Percentiles rank a stretch among this genome's conserved stretches.
Conservation (phyloP, 1,140 invertebrate species). For the Drosophila subobscura region DNA sequence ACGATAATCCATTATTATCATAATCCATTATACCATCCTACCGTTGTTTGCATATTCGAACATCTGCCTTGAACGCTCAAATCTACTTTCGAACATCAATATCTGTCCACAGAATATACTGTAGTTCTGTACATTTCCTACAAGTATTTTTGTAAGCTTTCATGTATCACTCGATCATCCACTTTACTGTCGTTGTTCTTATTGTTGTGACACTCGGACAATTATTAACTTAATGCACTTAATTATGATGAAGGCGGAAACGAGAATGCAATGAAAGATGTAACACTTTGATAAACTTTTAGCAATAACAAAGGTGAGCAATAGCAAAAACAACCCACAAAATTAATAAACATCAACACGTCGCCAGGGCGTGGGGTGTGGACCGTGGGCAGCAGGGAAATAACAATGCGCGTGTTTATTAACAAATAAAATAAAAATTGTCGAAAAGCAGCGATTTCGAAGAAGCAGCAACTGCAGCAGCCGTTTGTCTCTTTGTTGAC, state of each 20-base stretch:
- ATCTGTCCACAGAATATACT: not conserved
- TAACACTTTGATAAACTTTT: constrained; percentile 39
- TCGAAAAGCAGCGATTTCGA: constrained; percentile 35
- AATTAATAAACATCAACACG: constrained; percentile 47
- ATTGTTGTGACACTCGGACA: constrained; percentile 56
- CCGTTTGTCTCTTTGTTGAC: not conserved
- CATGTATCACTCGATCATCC: constrained; percentile 26
- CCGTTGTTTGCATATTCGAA: no score
- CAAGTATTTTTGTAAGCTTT: not conserved
- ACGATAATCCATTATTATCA: no score
- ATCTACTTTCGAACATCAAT: no score
- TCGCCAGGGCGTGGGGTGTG: not conserved
- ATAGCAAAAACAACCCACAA: constrained; percentile 9
- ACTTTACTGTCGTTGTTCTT: constrained; percentile 10
- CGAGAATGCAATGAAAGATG: constrained; percentile 19
- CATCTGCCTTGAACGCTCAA: no score
- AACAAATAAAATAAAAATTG: constrained; percentile 64
- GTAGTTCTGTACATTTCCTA: not conserved
- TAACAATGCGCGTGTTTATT: constrained; percentile 36
- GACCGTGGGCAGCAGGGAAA: not conserved
- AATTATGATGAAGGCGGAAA: constrained; percentile 58
- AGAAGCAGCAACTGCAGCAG: constrained; percentile 41
- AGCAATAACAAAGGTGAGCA: constrained; percentile 33
- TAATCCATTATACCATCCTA: no score
- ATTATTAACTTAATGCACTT: constrained; percentile 63